Conservation (phyloP, 2,888 invertebrate genomes). For the Ashinkailepas kermadecensis region DNA sequence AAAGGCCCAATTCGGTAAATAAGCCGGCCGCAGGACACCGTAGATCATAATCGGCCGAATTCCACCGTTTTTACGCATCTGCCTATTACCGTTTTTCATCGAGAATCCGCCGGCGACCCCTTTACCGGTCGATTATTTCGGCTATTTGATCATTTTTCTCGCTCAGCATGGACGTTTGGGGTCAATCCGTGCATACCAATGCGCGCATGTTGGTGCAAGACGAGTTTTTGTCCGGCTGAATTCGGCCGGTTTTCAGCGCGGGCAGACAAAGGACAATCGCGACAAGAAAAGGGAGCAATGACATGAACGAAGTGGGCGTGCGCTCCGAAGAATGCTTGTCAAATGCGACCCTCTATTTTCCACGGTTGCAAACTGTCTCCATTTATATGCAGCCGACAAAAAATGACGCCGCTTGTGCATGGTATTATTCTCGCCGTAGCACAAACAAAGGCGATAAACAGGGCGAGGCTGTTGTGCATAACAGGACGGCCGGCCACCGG, state of each 20-base stretch:
- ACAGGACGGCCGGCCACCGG: no score
- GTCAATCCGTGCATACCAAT: constrained; percentile 14
- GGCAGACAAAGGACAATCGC: constrained; percentile 12
- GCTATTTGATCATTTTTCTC: constrained; percentile 19
- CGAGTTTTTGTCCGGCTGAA: neutral
- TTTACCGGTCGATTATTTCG: constrained; percentile 14
- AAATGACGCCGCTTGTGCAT: neutral
- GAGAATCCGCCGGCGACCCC: neutral
- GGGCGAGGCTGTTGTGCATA: no score
- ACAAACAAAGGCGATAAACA: no score
- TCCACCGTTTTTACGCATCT: constrained; percentile 8
- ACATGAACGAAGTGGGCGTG: neutral
- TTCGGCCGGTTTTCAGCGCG: neutral
- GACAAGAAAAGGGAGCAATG: constrained; percentile 19
- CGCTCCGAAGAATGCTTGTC: neutral
- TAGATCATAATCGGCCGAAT: constrained; percentile 17
- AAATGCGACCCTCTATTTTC: neutral
- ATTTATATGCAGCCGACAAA: neutral
- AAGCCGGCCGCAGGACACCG: neutral
- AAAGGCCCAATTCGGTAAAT: constrained; percentile 12
- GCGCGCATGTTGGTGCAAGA: neutral
- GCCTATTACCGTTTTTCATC: constrained; percentile 5
- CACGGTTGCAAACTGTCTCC: neutral
- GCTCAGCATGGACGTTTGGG: constrained; percentile 4
- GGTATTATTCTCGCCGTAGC: neutral